Evolutionary conservation across 53 echinoderm and acorn worm genomes (phyloP).

Genomic region (Luidia sarsii): DNA sequence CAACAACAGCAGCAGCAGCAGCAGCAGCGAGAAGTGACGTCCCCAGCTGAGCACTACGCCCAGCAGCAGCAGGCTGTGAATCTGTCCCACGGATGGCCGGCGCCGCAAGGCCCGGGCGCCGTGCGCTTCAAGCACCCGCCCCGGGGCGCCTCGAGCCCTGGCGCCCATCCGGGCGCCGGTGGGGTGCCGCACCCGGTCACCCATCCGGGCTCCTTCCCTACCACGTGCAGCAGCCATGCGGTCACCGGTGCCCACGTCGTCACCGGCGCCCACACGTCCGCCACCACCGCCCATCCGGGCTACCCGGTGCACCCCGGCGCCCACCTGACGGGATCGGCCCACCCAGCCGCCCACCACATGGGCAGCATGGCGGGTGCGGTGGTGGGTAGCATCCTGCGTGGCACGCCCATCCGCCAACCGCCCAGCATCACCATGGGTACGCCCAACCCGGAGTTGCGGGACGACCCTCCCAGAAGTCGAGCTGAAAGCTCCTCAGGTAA

Average conservation of each 20-base stretch:
- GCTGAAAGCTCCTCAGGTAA: constrained; percentile 62
- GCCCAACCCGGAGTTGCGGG: constrained; percentile 86
- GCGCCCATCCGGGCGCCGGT: constrained; percentile 45
- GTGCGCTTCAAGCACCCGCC: constrained; percentile 57
- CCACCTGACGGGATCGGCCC: constrained; percentile 39
- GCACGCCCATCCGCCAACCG: constrained; percentile 74
- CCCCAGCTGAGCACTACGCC: constrained; percentile 55
- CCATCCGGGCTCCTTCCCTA: constrained; percentile 38
- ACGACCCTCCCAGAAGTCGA: constrained; percentile 44
- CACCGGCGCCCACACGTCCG: constrained; percentile 21
- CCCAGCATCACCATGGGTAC: constrained; percentile 81
- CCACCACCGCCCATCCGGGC: constrained; percentile 40
- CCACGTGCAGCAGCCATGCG: constrained; percentile 8
- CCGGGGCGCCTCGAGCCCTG: constrained; percentile 43
- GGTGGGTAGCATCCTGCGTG: constrained; percentile 81
- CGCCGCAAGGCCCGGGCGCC: not conserved
- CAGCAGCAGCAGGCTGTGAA: constrained; percentile 56
- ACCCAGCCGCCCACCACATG: constrained; percentile 40
- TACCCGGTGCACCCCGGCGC: constrained; percentile 60
- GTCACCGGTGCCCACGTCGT: constrained; percentile 29
- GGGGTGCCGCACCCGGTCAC: constrained; percentile 29
- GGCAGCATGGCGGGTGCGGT: constrained; percentile 19
- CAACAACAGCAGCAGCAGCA: constrained; percentile 62
- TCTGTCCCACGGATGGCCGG: constrained; percentile 26
- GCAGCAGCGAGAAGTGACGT: constrained; percentile 60